These are phyloP conservation scores for Callopanchax toddi DNA, from an alignment of 2,113 vertebrate genomes.

Conservation along the genomic window DNA sequence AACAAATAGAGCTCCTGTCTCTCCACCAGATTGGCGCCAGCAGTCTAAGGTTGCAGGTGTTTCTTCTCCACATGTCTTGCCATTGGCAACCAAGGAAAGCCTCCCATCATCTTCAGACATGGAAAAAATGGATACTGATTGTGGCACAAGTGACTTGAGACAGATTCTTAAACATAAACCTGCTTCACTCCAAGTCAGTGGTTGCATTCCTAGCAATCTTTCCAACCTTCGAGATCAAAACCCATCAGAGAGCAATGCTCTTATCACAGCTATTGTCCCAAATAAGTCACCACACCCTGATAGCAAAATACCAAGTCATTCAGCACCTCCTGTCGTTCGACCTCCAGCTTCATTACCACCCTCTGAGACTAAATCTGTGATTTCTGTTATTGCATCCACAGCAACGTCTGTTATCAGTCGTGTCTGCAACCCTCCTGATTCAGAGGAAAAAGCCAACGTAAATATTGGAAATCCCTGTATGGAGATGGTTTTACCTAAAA, in stretches of 20 bases:
- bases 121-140: slow-evolving; percentile 84
- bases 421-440: slow-evolving; percentile 88
- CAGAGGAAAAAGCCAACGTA: slow-evolving; percentile 87
- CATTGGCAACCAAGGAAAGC: slow-evolving; percentile 66
- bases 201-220: slow-evolving; percentile 71
- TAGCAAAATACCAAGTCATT: slow-evolving; percentile 73
- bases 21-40: slow-evolving; percentile 86
- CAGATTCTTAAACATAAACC: slow-evolving; percentile 94
- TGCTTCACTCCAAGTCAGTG: slow-evolving; percentile 70
- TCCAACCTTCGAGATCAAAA: slow-evolving; percentile 80
- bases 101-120: slow-evolving; percentile 81
- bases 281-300: slow-evolving; percentile 79
- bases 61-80: slow-evolving; percentile 77
- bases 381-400: slow-evolving; percentile 90
- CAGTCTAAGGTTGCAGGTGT: slow-evolving; percentile 83
- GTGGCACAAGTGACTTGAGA: slow-evolving; percentile 89
- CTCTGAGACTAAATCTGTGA: slow-evolving; percentile 83
- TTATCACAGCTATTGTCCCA: slow-evolving; percentile 66
- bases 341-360: slow-evolving; percentile 67
- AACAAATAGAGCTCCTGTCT: slow-evolving; percentile 66
- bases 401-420: slow-evolving; percentile 95
- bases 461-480: slow-evolving; percentile 80
- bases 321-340: slow-evolving; percentile 66
- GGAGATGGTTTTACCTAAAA: slow-evolving; percentile 81
- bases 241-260: slow-evolving; percentile 64